Percentiles rank a stretch among this genome's conserved stretches.
phyloP scores from a whole-genome alignment of 2,113 vertebrate species.

The Chinchilla lanigera region DNA sequence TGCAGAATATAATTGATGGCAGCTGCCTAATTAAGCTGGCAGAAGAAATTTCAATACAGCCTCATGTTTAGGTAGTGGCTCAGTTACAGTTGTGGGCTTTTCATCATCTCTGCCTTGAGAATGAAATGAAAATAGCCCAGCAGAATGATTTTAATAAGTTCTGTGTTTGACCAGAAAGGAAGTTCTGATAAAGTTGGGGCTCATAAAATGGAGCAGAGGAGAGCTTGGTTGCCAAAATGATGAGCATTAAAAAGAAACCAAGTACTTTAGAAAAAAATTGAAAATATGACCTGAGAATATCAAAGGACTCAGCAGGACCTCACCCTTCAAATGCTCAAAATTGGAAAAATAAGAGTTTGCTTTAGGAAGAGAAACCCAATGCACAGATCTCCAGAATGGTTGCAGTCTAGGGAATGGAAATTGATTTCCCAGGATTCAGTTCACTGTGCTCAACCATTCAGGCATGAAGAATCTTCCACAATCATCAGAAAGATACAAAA shows the following conservation, averaged over 20 bases:
- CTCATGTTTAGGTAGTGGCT: neutral
- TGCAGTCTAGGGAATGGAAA: neutral
- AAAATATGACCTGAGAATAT: neutral
- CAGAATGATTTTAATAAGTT: neutral
- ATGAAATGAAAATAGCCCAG: neutral
- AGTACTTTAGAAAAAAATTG: neutral
- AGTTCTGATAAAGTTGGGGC: neutral
- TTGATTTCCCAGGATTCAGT: neutral
- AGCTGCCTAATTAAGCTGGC: neutral
- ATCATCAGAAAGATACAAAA: neutral
- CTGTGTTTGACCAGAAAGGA: neutral
- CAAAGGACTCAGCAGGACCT: neutral
- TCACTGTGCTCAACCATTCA: neutral
- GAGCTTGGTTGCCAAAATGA: neutral
- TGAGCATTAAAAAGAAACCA: neutral
- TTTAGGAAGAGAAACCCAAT: neutral
- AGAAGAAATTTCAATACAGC: neutral
- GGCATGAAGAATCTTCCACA: neutral
- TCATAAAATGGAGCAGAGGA: neutral
- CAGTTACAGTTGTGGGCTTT: neutral
- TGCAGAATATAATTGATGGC: neutral
- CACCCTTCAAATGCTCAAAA: neutral
- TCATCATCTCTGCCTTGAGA: neutral
- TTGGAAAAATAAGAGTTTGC: neutral
- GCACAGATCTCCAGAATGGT: neutral